phyloP scores from a whole-genome alignment of 2,888 invertebrate species.

The Sphaeridia pumilis region DNA sequence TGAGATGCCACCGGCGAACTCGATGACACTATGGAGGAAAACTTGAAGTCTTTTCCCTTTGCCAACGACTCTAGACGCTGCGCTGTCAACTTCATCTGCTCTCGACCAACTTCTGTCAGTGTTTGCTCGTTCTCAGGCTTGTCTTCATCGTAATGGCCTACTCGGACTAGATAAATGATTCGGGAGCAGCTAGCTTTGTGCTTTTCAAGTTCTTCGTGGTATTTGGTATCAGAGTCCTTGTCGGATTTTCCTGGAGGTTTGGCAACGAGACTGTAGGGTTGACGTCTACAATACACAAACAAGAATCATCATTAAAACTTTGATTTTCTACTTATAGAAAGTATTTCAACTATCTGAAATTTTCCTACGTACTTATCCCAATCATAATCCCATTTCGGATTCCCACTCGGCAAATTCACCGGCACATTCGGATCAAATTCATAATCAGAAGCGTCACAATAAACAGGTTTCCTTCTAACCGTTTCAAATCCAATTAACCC shows the following conservation, averaged over 20 bases:
- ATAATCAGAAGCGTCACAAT: conserved; percentile 5
- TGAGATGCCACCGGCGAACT: conserved; percentile 90
- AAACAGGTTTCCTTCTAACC: neutral
- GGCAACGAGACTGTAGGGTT: conserved; percentile 12
- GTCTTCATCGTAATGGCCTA: conserved; percentile 84
- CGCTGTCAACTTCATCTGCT: conserved; percentile 76
- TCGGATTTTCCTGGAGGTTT: conserved; percentile 2
- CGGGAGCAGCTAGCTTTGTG: conserved; percentile 51
- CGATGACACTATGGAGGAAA: conserved; percentile 66
- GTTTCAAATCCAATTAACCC: no score
- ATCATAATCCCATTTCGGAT: conserved; percentile 17
- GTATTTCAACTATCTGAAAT: no score
- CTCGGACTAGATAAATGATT: conserved; percentile 78
- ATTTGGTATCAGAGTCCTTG: conserved; percentile 4
- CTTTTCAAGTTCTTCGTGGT: conserved; percentile 51
- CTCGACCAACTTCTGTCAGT: conserved; percentile 64
- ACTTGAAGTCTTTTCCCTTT: conserved; percentile 61
- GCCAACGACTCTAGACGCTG: conserved; percentile 47
- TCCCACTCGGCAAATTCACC: conserved; percentile 9
- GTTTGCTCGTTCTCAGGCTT: conserved; percentile 56
- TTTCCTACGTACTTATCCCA: conserved; percentile 16
- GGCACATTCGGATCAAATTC: conserved; percentile 11
- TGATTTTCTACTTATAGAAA: no score
- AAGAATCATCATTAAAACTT: no score
- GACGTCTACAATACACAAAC: no score